Evolutionary conservation across 2,888 invertebrate genomes (phyloP).

Genomic region (Archips xylosteana): DNA sequence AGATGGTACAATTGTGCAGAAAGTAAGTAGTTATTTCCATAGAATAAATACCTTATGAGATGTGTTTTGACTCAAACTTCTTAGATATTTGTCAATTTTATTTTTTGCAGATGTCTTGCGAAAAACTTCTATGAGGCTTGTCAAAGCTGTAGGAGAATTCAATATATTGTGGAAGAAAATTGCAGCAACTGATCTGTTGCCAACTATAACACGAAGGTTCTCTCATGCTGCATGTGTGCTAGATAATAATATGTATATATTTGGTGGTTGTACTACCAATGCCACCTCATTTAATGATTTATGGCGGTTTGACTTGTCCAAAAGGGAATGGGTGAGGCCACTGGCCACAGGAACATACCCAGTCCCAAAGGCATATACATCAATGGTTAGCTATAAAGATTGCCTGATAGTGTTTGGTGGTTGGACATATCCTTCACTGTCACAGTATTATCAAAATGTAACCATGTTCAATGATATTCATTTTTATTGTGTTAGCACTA

Average conservation of each 20-base stretch:
- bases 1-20: slow-evolving; percentile 94
- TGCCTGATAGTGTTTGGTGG: slow-evolving; percentile 96
- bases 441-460: slow-evolving; percentile 94
- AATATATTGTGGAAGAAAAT: slow-evolving; percentile 91
- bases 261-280: slow-evolving; percentile 97
- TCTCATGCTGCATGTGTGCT: slow-evolving; percentile 95
- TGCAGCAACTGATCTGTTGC: slow-evolving; percentile 84
- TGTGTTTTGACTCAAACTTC: not conserved
- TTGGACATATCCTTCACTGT: slow-evolving; percentile 96
- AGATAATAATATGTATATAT: slow-evolving; percentile 96
- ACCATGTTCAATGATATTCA: slow-evolving; percentile 97
- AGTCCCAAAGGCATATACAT: slow-evolving; percentile 97
- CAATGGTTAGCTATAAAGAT: slow-evolving; percentile 95
- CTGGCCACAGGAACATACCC: slow-evolving; percentile 95
- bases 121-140: slow-evolving; percentile 90
- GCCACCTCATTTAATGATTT: slow-evolving; percentile 98
- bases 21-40: slow-evolving; percentile 86
- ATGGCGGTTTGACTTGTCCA: slow-evolving; percentile 96
- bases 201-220: slow-evolving; percentile 95
- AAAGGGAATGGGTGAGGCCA: slow-evolving; percentile 93
- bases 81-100: slow-evolving; percentile 17
- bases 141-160: slow-evolving; percentile 91
- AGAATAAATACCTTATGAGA: not conserved
- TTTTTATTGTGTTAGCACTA: slow-evolving; percentile 92
- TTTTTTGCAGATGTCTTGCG: slow-evolving; percentile 90